phyloP scores from a whole-genome alignment of 2,888 invertebrate genomes.

The Phyto melanocephala region DNA sequence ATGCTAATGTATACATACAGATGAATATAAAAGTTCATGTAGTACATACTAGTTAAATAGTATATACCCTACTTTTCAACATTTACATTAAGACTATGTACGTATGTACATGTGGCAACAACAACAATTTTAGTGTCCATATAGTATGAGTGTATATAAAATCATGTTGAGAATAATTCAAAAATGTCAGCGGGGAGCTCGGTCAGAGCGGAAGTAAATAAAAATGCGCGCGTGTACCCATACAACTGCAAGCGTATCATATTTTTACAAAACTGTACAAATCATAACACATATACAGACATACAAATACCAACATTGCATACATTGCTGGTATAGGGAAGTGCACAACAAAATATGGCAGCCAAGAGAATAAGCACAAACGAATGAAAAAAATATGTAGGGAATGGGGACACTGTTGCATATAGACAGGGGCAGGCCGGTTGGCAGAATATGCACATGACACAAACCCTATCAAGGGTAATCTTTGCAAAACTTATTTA shows the following conservation, averaged over 20 bases:
- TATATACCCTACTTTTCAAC: constrained; percentile 43
- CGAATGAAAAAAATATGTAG: constrained; percentile 15
- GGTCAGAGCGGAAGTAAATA: constrained; percentile 30
- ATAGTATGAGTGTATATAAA: neutral
- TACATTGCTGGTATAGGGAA: neutral
- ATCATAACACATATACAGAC: neutral
- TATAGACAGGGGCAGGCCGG: constrained; percentile 7
- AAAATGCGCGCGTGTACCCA: constrained; percentile 65
- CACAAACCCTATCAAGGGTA: constrained; percentile 59
- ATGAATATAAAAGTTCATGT: neutral
- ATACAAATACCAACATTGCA: too few species aligned
- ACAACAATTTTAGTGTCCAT: constrained; percentile 18
- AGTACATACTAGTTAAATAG: neutral
- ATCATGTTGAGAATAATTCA: constrained; percentile 10
- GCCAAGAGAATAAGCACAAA: neutral
- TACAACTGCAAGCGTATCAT: constrained; percentile 40
- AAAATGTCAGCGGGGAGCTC: constrained; percentile 61
- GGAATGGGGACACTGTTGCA: constrained; percentile 62
- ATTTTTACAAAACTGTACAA: constrained; percentile 36
- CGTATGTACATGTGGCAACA: constrained; percentile 39
- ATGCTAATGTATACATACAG: too few species aligned
- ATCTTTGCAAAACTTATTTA: neutral
- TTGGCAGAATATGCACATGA: neutral
- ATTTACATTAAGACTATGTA: constrained; percentile 6
- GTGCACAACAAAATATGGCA: neutral